Conservation (phyloP, 2,888 invertebrate genomes). For the Cordilura impudica region DNA sequence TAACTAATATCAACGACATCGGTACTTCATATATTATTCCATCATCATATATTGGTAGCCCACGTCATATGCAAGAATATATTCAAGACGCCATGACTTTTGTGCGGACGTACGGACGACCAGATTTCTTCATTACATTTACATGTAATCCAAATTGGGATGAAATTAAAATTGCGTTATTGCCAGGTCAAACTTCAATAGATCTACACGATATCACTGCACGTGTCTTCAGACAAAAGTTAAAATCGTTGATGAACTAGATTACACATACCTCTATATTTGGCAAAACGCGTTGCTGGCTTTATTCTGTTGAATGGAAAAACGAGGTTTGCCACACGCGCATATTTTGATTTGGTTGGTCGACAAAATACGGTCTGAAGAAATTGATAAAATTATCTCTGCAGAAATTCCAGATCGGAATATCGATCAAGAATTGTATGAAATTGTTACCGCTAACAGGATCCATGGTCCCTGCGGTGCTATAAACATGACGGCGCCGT, state of each 20-base stretch:
- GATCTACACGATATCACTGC: conserved; percentile 16
- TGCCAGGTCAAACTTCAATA: not conserved
- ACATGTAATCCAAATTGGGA: too few relatives aligned
- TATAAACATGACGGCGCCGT: conserved; percentile 57
- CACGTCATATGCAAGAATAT: too few relatives aligned
- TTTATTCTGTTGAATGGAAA: conserved; percentile 68
- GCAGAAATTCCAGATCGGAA: conserved; percentile 65
- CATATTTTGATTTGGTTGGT: conserved; percentile 71
- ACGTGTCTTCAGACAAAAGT: too few relatives aligned
- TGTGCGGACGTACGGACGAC: too few relatives aligned
- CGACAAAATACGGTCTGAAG: conserved; percentile 67
- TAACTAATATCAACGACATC: not conserved
- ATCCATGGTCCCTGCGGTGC: conserved; percentile 61
- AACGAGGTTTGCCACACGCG: conserved; percentile 71
- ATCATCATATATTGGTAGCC: too few relatives aligned
- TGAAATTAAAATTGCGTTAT: not conserved
- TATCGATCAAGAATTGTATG: conserved; percentile 53
- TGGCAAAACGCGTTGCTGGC: conserved; percentile 62
- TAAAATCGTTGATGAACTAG: conserved; percentile 12
- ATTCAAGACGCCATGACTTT: too few relatives aligned
- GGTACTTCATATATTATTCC: conserved; percentile 16
- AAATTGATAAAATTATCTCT: conserved; percentile 68
- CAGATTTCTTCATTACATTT: too few relatives aligned
- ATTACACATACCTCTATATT: conserved; percentile 38
- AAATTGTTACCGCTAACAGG: conserved; percentile 60